Percentiles rank a stretch among this genome's conserved stretches.
phyloP scores from a whole-genome alignment of 2,888 invertebrate genomes.

The Myopa tessellatipennis region DNA sequence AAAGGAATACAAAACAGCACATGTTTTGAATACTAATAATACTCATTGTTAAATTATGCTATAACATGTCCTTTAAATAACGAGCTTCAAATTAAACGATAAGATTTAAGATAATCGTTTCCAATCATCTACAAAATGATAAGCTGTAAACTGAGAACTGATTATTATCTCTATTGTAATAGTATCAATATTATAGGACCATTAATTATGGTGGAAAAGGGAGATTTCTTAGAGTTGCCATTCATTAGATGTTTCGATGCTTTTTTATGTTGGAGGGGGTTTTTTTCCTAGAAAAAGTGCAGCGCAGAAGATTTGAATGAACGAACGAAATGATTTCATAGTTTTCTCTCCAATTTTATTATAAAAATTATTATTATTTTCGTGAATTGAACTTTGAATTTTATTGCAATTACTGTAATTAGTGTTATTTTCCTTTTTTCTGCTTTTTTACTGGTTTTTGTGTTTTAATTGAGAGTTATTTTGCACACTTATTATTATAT shows the following conservation, averaged over 20 bases:
- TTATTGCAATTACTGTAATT: too few species aligned
- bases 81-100: too few species aligned
- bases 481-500: too few species aligned
- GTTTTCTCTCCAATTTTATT: constrained; percentile 9
- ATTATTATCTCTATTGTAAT: too few species aligned
- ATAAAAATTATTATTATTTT: constrained; percentile 24
- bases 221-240: background rate
- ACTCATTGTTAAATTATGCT: too few species aligned
- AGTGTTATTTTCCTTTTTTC: background rate
- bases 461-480: too few species aligned
- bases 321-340: constrained; percentile 10
- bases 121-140: too few species aligned
- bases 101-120: too few species aligned
- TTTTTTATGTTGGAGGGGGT: background rate
- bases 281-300: constrained; percentile 16
- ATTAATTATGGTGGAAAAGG: background rate
- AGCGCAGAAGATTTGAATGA: background rate
- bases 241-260: constrained; percentile 7
- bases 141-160: background rate
- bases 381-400: background rate
- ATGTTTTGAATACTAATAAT: too few species aligned
- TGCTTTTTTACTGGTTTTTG: background rate
- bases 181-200: too few species aligned
- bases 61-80: too few species aligned
- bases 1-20: too few species aligned